Evolutionary conservation across 2,888 invertebrate species (phyloP), one percentile per base, ranked within the genome.

Genomic region (Blastobasis lacticolella): DNA sequence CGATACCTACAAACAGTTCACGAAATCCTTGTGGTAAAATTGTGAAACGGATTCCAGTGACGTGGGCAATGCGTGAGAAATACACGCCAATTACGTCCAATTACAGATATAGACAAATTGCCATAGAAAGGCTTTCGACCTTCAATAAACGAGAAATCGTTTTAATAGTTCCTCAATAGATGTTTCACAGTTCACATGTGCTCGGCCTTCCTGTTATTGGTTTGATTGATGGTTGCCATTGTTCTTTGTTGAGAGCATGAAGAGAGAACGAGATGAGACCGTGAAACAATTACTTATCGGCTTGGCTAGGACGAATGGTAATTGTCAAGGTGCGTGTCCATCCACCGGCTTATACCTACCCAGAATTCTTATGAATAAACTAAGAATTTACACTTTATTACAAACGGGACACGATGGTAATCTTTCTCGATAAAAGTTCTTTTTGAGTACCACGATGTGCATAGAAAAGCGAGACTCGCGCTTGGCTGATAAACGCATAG

Each of bases 81-180:
- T 62, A 64, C 56, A 55, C 63, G 67, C 62, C 71, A 62, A 68
- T 73, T 68, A 69, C 69, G 58, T 52, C 61, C 67, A 71, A 75
- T 77, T 71, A 72, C 61, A 60, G 63, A 66, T 70, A 73, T 71
- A 72, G 71, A 69, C 68, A 72, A 69, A 73, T 75, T 68, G 68
- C 66, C 70, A 62, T 76, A 63, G 73, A 72, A 75, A 78, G 68
- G 67, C 67, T 72, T 72, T 68, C 67, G 67, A 71, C 76, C 75
- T 78, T 75, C 73, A 64, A 57, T 51, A 10, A 53, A 48, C 54
- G 49, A 46, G 48, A 60, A 55, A 58, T 58, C 46, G 48, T 60
- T 57, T 59, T 62, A 57, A 58, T 53, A 59, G 56, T 48, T 61
- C 57, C 55, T 56, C 48, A 57, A 47, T 54, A 58, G 55, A 59